Conservation (phyloP, 2,888 invertebrate genomes). For the Selenia dentaria region DNA sequence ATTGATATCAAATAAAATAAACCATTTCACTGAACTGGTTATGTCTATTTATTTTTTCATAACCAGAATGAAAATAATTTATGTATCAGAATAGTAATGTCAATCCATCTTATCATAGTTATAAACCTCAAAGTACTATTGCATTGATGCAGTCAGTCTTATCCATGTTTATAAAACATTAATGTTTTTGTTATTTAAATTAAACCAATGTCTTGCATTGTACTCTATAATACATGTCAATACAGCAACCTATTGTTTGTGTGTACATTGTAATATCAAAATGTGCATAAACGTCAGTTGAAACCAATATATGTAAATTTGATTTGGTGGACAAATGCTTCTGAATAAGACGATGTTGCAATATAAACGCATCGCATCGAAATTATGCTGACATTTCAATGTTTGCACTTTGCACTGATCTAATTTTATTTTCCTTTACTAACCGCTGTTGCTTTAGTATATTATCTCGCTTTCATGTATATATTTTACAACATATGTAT, state of each 20-base stretch:
- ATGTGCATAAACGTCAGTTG: conserved; percentile 1
- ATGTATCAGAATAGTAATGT: no score
- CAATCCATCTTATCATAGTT: no score
- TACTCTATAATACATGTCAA: conserved; percentile 2
- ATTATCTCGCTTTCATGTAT: conserved; percentile 44
- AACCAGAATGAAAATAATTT: no score
- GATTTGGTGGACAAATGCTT: conserved; percentile 12
- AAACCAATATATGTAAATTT: background rate
- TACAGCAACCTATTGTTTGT: background rate
- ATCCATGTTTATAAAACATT: conserved; percentile 15
- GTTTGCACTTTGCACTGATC: conserved; percentile 21
- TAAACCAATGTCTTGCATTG: conserved; percentile 1
- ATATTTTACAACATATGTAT: conserved; percentile 78
- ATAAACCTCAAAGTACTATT: no score
- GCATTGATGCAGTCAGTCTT: background rate
- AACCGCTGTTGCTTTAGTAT: conserved; percentile 28
- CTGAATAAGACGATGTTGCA: conserved; percentile 6
- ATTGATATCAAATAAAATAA: no score
- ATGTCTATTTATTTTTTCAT: no score
- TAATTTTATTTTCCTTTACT: conserved; percentile 33
- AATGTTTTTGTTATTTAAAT: conserved; percentile 29
- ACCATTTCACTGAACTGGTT: no score
- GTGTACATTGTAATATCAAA: conserved; percentile 1
- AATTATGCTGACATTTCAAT: conserved; percentile 18
- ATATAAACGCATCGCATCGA: background rate